Evolutionary conservation across 37 sponge, comb jelly and placozoan species (phyloP), one percentile per base, ranked within the genome.

Genomic region (Beroe ovata): DNA sequence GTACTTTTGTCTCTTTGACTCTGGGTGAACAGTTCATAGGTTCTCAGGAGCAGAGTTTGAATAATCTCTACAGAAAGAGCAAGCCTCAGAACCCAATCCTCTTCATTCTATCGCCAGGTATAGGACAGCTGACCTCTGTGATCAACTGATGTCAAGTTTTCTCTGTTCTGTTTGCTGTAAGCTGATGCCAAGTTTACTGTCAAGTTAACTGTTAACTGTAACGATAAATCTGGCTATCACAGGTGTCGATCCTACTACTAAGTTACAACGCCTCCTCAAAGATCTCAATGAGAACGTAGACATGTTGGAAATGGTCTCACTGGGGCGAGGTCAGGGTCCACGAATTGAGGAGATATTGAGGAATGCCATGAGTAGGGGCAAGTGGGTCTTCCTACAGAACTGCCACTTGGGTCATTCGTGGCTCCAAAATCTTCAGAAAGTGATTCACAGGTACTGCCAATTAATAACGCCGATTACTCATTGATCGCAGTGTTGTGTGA

Each of bases 301-400:
- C 42, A 30, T 39, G 20, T 54, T 93, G 6, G 89, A 60, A 0
- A 90, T 64, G 64, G 59, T 91, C 28, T 93, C 92, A 16, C 64
- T 93, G n/a, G 93, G 93, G 19, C 92, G 91, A 28, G 92, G 93
- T 3, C 93, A 93, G 59, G 92, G 77, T 81, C 89, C 89, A 3
- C 39, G 39, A 66, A 92, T 90, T 4, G 63, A 58, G 47, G 72
- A 90, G 59, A 63, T 72, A 8, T 59, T 91, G 35, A 34, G 60
- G 19, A 35, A 38, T 0, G 90, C 92, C 25, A 69, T 64, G 66
- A 34, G 89, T 22, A 88, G 64, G 36, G 93, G 92, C 32, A 69
- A 71, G 26, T 93, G 93, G 93, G 91, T 90, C 8, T 92, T 93
- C 88, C 71, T 93, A 11, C 92, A 93, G 40, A 93, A 93, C 60